A percentile compares a stretch with the other conserved stretches of the same genome.
Evolutionary conservation across 2,113 vertebrate genomes (phyloP).

Genomic region (Hirundichthys speculiger): DNA sequence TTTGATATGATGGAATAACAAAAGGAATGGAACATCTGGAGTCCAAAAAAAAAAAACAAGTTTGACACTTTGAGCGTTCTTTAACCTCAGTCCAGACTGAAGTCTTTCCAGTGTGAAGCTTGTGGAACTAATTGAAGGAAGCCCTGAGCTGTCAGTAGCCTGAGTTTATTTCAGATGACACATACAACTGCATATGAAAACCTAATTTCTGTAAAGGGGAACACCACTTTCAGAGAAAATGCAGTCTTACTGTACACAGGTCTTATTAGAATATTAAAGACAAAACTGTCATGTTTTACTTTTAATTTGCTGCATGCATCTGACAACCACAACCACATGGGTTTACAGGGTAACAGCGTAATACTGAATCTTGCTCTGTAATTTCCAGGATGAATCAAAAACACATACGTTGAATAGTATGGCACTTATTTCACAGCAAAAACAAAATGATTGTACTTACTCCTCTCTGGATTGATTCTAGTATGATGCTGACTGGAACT

Average conservation of each 20-base stretch:
- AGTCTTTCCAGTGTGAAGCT: slow-evolving; percentile 3
- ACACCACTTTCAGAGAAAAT: neutral
- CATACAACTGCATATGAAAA: slow-evolving; percentile 11
- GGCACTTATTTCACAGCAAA: slow-evolving; percentile 2
- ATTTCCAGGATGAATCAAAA: slow-evolving; percentile 2
- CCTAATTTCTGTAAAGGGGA: slow-evolving; percentile 10
- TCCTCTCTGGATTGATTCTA: slow-evolving; percentile 2
- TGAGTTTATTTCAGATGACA: slow-evolving; percentile 1
- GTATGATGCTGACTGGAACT: slow-evolving; percentile 7
- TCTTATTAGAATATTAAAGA: slow-evolving; percentile 6
- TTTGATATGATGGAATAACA: neutral
- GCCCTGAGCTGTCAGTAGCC: neutral
- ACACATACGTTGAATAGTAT: neutral
- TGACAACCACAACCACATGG: slow-evolving; percentile 1
- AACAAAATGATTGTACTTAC: slow-evolving; percentile 12
- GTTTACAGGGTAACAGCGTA: slow-evolving; percentile 26
- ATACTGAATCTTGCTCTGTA: slow-evolving; percentile 5
- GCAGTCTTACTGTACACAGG: neutral
- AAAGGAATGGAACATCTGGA: neutral
- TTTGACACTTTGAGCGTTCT: neutral
- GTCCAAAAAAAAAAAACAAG: slow-evolving; percentile 4
- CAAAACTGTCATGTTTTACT: neutral
- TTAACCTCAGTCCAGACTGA: neutral
- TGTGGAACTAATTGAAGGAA: slow-evolving; percentile 7
- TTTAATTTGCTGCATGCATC: neutral